These are phyloP conservation scores for Timema podura DNA, from an alignment of 2,888 invertebrate genomes.

Conservation along the genomic window DNA sequence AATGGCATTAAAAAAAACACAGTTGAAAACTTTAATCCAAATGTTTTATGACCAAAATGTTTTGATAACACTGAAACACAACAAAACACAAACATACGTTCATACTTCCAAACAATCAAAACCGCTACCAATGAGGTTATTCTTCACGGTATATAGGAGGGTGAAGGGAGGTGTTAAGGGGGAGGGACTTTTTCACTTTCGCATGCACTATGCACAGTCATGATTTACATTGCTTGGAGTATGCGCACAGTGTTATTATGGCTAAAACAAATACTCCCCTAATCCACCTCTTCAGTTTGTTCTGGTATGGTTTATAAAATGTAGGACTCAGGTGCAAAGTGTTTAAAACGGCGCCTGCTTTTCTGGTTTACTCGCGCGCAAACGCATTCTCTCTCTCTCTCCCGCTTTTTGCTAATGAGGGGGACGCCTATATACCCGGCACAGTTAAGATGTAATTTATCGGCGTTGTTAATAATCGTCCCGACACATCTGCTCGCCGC, in stretches of 20 bases:
- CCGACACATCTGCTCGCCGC: slow-evolving; percentile 25
- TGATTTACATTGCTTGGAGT: no score
- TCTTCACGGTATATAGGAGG: no score
- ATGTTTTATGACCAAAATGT: background rate
- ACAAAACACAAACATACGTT: no score
- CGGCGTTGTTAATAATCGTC: slow-evolving; percentile 40
- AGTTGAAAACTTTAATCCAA: no score
- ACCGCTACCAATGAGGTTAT: no score
- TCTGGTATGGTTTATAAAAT: slow-evolving; percentile 2
- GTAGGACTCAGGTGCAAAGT: slow-evolving; percentile 22
- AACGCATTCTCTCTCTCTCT: no score
- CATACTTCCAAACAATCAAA: no score
- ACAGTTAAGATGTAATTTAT: slow-evolving; percentile 40
- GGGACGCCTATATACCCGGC: slow-evolving; percentile 31
- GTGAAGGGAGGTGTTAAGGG: no score
- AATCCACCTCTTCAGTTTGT: slow-evolving; percentile 5
- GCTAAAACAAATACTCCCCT: slow-evolving; percentile 15
- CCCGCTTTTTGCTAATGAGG: slow-evolving; percentile 36
- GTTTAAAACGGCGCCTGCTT: slow-evolving; percentile 12
- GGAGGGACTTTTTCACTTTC: no score
- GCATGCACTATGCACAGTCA: no score
- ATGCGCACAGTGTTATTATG: slow-evolving; percentile 4
- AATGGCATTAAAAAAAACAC: no score
- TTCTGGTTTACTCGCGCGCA: no score
- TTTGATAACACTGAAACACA: background rate